Conservation (phyloP, 2,113 vertebrate genomes). For the Clupea harengus region DNA sequence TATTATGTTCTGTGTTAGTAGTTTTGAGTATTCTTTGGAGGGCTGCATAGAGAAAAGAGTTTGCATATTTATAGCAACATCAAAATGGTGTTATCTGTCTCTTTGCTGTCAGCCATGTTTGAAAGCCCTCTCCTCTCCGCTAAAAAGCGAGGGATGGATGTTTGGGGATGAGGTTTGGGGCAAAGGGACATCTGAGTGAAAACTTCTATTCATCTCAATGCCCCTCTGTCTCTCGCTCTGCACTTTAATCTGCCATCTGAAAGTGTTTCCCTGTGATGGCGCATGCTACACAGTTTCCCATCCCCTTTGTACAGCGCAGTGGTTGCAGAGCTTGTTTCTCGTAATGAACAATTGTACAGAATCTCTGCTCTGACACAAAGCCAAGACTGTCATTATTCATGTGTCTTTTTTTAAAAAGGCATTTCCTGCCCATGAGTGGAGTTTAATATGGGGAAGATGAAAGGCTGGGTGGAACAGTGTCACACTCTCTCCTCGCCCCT, state of each 20-base stretch:
- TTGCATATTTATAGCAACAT: neutral
- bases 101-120: neutral
- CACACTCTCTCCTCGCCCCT: neutral
- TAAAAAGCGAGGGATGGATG: neutral
- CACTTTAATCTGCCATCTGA: no score
- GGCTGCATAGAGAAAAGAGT: neutral
- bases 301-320: neutral
- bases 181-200: neutral
- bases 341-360: conserved; percentile 47
- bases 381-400: conserved; percentile 38
- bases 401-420: conserved; percentile 20
- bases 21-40: neutral
- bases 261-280: neutral
- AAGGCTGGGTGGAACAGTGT: conserved; percentile 25
- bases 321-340: conserved; percentile 53
- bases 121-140: neutral
- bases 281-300: neutral
- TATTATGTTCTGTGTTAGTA: neutral
- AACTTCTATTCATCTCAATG: neutral
- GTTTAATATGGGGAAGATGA: conserved; percentile 43
- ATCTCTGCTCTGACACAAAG: conserved; percentile 43
- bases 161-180: no score
- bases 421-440: conserved; percentile 16
- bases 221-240: neutral
- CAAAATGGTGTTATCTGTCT: neutral